These are phyloP conservation scores for Callinectes sapidus DNA, from an alignment of 2,888 invertebrate genomes.

Conservation along the genomic window DNA sequence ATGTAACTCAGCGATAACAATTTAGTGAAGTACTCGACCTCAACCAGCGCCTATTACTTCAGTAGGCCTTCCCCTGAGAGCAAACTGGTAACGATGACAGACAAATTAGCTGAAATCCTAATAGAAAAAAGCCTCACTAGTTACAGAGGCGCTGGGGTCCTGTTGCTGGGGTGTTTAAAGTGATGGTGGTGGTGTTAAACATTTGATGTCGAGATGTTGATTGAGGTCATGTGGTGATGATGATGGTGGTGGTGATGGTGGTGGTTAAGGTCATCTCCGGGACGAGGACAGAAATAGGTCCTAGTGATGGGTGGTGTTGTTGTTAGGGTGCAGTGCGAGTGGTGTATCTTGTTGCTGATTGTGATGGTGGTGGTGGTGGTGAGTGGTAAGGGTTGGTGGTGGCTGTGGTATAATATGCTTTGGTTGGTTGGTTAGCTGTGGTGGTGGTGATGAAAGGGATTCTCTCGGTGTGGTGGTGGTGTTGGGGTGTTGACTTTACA, in stretches of 20 bases:
- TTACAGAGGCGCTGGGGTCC: neutral
- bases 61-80: too few species aligned
- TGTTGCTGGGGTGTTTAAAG: neutral
- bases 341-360: neutral
- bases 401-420: too few species aligned
- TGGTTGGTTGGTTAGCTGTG: too few species aligned
- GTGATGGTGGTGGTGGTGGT: neutral
- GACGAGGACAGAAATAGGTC: neutral
- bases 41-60: too few species aligned
- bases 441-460: too few species aligned
- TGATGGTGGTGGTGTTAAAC: neutral
- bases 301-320: neutral
- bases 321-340: neutral
- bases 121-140: neutral
- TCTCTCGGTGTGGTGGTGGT: too few species aligned
- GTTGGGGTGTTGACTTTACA: too few species aligned
- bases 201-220: neutral
- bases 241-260: neutral
- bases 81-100: too few species aligned
- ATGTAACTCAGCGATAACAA: too few species aligned
- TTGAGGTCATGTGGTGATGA: neutral
- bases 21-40: too few species aligned
- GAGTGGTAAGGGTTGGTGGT: too few species aligned
- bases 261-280: neutral
- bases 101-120: too few species aligned